Evolutionary conservation across 1,140 invertebrate species (phyloP), one percentile per base, ranked within the genome.

Genomic region (Bombus terrestris): DNA sequence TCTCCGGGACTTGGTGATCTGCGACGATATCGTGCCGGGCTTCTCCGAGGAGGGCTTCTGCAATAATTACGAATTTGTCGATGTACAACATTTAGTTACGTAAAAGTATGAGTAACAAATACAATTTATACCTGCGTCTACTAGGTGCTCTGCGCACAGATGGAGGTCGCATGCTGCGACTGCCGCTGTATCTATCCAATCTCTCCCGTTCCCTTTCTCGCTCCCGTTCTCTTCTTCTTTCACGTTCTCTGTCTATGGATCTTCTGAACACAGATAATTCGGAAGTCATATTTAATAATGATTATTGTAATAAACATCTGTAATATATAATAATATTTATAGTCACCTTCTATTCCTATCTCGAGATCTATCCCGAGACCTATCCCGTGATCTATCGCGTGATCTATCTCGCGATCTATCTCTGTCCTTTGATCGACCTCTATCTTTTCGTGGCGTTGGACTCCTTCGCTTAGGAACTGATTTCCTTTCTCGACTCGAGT

Each of bases 401-500:
- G 90, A 92, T 81, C 93, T 88, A 35, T 92, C 92, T 28, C 94
- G 83, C 28, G 93, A 93, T 82, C 95, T 85, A 68, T 94, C 93
- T 80, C 93, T 92, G 68, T 94, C 93, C 64, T 94, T 87, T 5
- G 93, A 94, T 69, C 94, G 90, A 57, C 93, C 94, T n/a, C 94
- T 90, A 0, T 94, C 94, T 91, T 95, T 95, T 57, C 94, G 92
- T 0, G 93, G 94, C 0, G 94, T 93, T 8, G 87, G 86, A 47
- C 93, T 95, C 10, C 94, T 92, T 78, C 94, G 89, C 74, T 94
- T 95, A 5, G 91, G 83, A 2, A 92, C 89, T 0, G 94, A 94
- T 79, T 95, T 95, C 81, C 94, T 92, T 3, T 95, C 94, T 0
- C 94, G 90, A 66, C 96, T 96, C 0, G 95, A 96, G 62, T 96